These are phyloP conservation scores for Charanyca ferruginea DNA, from an alignment of 2,888 invertebrate genomes.

Conservation along the genomic window DNA sequence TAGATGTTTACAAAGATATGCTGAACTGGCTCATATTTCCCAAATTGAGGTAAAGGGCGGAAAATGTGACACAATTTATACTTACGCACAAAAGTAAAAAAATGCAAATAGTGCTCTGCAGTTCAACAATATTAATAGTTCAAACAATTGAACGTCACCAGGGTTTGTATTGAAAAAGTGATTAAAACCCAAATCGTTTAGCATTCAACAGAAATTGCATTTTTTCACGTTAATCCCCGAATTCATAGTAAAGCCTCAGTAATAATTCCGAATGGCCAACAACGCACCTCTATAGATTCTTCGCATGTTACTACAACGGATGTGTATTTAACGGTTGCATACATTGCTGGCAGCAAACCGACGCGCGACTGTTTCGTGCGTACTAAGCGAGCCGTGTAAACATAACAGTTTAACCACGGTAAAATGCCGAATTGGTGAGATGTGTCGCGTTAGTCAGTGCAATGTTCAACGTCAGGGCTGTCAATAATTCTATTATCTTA, in stretches of 20 bases:
- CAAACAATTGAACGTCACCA: conserved; percentile 32
- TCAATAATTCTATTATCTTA: background rate
- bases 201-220: conserved; percentile 49
- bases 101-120: background rate
- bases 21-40: too few species aligned
- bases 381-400: conserved; percentile 80
- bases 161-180: conserved; percentile 43
- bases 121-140: conserved; percentile 12
- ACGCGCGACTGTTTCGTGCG: conserved; percentile 65
- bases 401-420: conserved; percentile 76
- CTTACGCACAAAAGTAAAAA: background rate
- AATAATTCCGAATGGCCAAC: conserved; percentile 60
- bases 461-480: conserved; percentile 56
- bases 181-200: conserved; percentile 54
- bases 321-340: conserved; percentile 53
- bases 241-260: conserved; percentile 55
- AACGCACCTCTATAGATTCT: conserved; percentile 49
- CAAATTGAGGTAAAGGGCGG: too few species aligned
- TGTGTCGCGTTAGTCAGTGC: conserved; percentile 51
- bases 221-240: conserved; percentile 56
- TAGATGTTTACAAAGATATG: too few species aligned
- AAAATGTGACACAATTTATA: too few species aligned
- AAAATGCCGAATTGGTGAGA: conserved; percentile 71
- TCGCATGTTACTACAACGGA: conserved; percentile 25
- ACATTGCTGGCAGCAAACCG: conserved; percentile 71